A percentile compares a stretch with the other conserved stretches of the same genome.
phyloP scores from a whole-genome alignment of 2,888 invertebrate species.

The Lissonota sp. region DNA sequence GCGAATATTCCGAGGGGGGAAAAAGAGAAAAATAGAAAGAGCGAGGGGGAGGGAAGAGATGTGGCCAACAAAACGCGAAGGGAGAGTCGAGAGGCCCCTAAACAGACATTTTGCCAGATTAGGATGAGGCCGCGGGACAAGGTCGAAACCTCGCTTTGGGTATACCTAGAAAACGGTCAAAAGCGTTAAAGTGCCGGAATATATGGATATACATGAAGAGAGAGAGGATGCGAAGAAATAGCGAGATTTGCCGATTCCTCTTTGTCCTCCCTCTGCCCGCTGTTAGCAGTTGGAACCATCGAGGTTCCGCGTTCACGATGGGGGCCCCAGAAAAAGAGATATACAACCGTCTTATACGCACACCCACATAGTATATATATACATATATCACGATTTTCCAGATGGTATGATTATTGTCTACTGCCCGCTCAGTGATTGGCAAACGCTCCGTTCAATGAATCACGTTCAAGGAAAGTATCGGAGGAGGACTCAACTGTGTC shows the following conservation, averaged over 20 bases:
- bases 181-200: conserved; percentile 43
- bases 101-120: conserved; percentile 60
- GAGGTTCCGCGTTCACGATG: no score
- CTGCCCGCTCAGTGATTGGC: no score
- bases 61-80: conserved; percentile 16
- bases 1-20: conserved; percentile 30
- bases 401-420: no score
- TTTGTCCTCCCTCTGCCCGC: no score
- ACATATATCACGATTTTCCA: no score
- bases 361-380: no score
- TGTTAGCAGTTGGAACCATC: no score
- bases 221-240: background rate
- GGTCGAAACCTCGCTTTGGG: conserved; percentile 43
- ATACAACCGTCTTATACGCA: background rate
- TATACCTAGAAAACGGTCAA: conserved; percentile 64
- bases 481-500: no score
- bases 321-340: background rate
- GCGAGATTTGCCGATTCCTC: background rate
- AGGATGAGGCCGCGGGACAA: conserved; percentile 63
- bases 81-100: conserved; percentile 28
- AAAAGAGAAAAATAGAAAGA: background rate
- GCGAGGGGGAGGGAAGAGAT: background rate
- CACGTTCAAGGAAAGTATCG: no score
- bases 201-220: conserved; percentile 15
- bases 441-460: no score